Evolutionary conservation across 2,888 invertebrate species (phyloP).

Genomic region (Blomia tropicalis): DNA sequence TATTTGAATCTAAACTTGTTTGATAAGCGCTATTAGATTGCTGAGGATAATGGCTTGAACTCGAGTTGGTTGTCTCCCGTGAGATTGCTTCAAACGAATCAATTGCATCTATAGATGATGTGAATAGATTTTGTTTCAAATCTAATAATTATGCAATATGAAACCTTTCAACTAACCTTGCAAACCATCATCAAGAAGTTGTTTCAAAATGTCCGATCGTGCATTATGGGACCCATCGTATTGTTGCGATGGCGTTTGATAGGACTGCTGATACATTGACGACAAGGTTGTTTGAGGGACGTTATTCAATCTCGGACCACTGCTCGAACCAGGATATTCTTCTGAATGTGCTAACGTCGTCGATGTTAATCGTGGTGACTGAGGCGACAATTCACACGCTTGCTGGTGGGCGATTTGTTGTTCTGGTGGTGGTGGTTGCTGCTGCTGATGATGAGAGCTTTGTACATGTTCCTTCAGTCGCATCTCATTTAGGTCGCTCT

Average conservation of each 20-base stretch:
- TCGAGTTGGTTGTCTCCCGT: neutral
- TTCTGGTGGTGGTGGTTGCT: neutral
- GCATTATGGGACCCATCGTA: too few relatives aligned
- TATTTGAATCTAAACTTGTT: neutral
- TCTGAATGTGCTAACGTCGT: too few relatives aligned
- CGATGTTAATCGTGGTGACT: too few relatives aligned
- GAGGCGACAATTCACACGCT: neutral
- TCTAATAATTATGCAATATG: neutral
- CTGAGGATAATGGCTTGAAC: neutral
- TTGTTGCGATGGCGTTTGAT: too few relatives aligned
- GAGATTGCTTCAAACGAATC: constrained; percentile 20
- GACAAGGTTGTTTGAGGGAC: too few relatives aligned
- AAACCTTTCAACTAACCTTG: constrained; percentile 9
- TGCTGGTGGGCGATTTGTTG: neutral
- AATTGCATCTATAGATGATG: constrained; percentile 18
- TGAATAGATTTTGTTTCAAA: neutral
- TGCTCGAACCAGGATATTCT: too few relatives aligned
- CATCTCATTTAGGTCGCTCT: constrained; percentile 3
- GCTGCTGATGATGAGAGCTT: neutral
- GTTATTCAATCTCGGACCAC: too few relatives aligned
- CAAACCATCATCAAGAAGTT: constrained; percentile 16
- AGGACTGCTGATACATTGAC: too few relatives aligned
- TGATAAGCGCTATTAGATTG: neutral
- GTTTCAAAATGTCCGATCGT: constrained; percentile 12
- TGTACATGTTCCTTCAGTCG: neutral